phyloP scores from a whole-genome alignment of 2,113 vertebrate genomes.

The Neodontobutis hainanensis region DNA sequence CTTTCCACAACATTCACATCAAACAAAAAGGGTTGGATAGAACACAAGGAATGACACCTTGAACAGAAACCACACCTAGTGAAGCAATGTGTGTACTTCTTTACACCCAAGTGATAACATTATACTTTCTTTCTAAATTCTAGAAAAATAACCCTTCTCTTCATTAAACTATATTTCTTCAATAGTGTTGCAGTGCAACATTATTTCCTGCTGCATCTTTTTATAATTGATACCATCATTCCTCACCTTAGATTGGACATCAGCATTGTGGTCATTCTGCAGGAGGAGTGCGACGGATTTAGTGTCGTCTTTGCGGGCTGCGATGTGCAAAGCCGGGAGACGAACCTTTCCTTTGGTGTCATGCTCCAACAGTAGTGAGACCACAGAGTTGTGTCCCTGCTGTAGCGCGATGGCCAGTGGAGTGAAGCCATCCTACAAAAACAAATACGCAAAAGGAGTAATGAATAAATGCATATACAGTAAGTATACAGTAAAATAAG shows the following conservation, averaged over 20 bases:
- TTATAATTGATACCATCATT: neutral
- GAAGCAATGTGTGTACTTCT: neutral
- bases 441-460: neutral
- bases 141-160: too few species aligned
- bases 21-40: constrained; percentile 32
- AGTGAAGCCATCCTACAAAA: constrained; percentile 91
- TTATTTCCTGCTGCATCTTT: too few species aligned
- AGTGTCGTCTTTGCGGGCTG: constrained; percentile 96
- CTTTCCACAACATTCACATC: constrained; percentile 25
- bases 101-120: too few species aligned
- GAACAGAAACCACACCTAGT: constrained; percentile 19
- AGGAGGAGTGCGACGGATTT: constrained; percentile 94
- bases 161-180: too few species aligned
- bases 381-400: constrained; percentile 95
- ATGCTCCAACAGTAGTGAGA: constrained; percentile 94
- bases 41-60: constrained; percentile 7
- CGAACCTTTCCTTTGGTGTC: constrained; percentile 98
- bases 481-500: too few species aligned
- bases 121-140: too few species aligned
- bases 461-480: neutral
- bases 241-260: constrained; percentile 97
- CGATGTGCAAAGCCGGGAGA: constrained; percentile 94
- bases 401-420: constrained; percentile 95
- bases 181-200: too few species aligned
- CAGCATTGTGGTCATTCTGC: constrained; percentile 97